Evolutionary conservation across 2,113 vertebrate genomes (phyloP), one percentile per base, ranked within the genome.

Genomic region (Crotalus helleri): DNA sequence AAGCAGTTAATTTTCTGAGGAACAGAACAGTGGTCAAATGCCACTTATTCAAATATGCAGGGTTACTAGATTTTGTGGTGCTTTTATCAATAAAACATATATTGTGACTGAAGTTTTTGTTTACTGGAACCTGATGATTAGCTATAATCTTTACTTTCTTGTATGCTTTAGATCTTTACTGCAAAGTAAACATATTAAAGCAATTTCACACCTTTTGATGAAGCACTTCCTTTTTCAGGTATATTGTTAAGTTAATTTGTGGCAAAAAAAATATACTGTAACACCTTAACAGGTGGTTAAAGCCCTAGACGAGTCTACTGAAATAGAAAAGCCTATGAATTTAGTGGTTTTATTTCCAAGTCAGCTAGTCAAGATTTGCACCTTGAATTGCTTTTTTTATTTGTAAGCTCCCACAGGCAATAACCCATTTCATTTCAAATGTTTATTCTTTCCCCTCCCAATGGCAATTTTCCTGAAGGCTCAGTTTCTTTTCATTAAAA

Each of bases 401-500:
- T 91, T 57, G n/a, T 51, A 59, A 33, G 44, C 19, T 92, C 44
- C 57, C 26, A 53, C 7, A 61, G 54, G 26, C 85, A 61, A 92
- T 57, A 61, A 46, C 2, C 4, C 29, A 51, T 46, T 51, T 92
- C 26, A 88, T 15, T 64, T 58, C 58, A 54, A 53, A 33, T 92
- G 39, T 29, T 74, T 69, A 92, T 88, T 69, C 49, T 24, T 88
- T 88, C 29, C 5, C 51, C 19, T 88, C 88, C 59, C 87, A 49
- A 23, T 44, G 39, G 19, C 57, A 92, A 24, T 88, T 89, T 86
- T 91, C 33, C n/a, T 89, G 46, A 12, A 53, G 9, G 29, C 26
- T 92, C 19, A n/a, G 91, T 51, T 92, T 55, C 49, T 69, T 92
- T 92, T 89, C 61, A n/a, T 57, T 89, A n/a, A 46, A 92, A 39